phyloP scores from a whole-genome alignment of 2,113 vertebrate genomes.

The Gnathonemus longibarbis region DNA sequence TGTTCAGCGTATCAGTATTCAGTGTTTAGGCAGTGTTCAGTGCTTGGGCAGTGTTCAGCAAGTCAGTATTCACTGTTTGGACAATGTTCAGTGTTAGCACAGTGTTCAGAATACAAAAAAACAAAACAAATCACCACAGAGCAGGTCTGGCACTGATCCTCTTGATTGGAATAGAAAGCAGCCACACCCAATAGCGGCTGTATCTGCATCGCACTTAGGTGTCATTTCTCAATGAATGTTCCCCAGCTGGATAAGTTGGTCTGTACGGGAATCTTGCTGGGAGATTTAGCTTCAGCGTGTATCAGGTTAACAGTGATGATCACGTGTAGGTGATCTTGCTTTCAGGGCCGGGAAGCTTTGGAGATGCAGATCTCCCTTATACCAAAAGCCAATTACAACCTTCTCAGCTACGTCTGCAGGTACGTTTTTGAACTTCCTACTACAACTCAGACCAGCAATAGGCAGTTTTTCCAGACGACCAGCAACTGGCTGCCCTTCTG shows the following conservation, averaged over 20 bases:
- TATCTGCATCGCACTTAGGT: not conserved
- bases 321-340: not conserved
- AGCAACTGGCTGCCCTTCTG: not conserved
- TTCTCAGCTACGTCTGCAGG: slow-evolving; percentile 91
- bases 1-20: not conserved
- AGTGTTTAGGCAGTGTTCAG: not conserved
- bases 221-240: not conserved
- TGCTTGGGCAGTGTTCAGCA: not conserved
- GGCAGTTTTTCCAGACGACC: not conserved
- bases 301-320: not conserved
- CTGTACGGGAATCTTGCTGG: not conserved
- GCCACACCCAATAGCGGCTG: not conserved
- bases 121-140: not conserved
- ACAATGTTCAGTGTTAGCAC: not conserved
- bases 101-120: not conserved
- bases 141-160: not conserved
- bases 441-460: not conserved
- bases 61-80: not conserved
- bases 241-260: not conserved
- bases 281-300: not conserved
- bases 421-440: slow-evolving; percentile 35
- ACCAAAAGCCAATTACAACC: slow-evolving; percentile 82
- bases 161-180: not conserved
- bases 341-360: slow-evolving; percentile 71
- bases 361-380: slow-evolving; percentile 76